A percentile compares a stretch with the other conserved stretches of the same genome.
phyloP scores from a whole-genome alignment of 2,113 vertebrate species.

The Ondatra zibethicus region DNA sequence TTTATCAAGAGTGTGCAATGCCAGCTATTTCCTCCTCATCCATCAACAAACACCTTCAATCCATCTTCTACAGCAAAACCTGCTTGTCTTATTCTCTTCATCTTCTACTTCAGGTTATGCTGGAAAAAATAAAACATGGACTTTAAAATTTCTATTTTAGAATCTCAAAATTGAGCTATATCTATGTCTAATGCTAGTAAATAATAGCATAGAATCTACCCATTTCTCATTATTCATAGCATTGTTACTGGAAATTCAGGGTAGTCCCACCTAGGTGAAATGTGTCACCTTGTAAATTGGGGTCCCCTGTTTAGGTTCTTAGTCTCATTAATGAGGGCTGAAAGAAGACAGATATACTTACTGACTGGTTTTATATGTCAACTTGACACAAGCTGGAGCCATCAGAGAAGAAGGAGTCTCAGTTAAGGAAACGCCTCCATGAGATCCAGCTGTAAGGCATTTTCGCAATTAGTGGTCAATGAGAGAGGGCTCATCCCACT shows the following conservation, averaged over 20 bases:
- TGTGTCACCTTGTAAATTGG: no score
- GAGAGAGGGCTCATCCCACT: background rate
- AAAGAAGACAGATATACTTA: background rate
- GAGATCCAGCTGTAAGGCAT: background rate
- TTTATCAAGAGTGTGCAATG: background rate
- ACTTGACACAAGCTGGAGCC: background rate
- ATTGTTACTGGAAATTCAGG: background rate
- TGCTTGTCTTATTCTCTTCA: background rate
- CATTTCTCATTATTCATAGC: background rate
- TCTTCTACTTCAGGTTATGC: background rate
- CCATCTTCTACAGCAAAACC: background rate
- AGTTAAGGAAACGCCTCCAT: background rate
- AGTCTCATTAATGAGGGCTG: background rate
- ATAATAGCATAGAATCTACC: background rate
- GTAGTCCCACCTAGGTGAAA: background rate
- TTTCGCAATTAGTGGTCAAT: background rate
- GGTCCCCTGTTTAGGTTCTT: background rate
- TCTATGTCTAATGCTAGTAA: background rate
- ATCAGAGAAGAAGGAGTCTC: background rate
- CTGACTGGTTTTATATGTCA: background rate
- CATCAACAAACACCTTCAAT: background rate
- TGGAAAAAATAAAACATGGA: background rate
- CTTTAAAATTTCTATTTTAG: background rate
- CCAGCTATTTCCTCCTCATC: no score
- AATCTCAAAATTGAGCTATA: background rate